Evolutionary conservation across 2,797 vertebrate genomes (phyloP), one percentile per base, ranked within the genome.

Genomic region (Bovichtus variegatus): DNA sequence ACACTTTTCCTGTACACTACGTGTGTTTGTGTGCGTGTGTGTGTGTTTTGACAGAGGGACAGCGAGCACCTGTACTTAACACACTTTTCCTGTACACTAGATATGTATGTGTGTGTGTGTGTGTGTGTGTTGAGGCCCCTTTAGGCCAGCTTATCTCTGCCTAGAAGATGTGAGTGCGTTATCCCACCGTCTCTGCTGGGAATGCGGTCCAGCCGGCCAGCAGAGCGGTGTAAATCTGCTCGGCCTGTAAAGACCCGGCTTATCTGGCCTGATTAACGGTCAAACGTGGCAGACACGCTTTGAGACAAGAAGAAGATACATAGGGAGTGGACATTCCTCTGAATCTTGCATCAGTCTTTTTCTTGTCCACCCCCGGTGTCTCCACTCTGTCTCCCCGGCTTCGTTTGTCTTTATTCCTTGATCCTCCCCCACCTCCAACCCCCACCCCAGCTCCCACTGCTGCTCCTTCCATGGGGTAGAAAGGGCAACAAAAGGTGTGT

Each of bases 241-340:
- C 75, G 50, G 80, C 85, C 87, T 75, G 72, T 86, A 91, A 93
- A 91, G 90, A 89, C 82, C 73, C 6, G 59, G 90, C 89, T 92
- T 93, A 92, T 93, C 92, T 92, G 82, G 68, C 82, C 90, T 93
- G 89, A 93, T 93, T 93, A 92, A 92, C 84, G 83, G 86, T 77
- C 83, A 51, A 76, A 88, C 65, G 61, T 76, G 77, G 78, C 72
- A 79, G 88, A 86, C 83, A 44, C 27, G 1, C 58, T 76, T 71
- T 53, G 81, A 90, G 89, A 87, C 68, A n/a, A 86, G 87, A 86
- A 59, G 87, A 87, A 90, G 91, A 88, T 69, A 82, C 88, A 86
- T 40, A 68, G 86, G 88, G 89, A 91, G 91, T 84, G 87, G 88
- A 93, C 94, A 89, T 92, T 91, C 87, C 84, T 70, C 69, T 87